Base-by-base conservation (phyloP, 64 coral and sea anemone species). In the Porites lutea region DNA sequence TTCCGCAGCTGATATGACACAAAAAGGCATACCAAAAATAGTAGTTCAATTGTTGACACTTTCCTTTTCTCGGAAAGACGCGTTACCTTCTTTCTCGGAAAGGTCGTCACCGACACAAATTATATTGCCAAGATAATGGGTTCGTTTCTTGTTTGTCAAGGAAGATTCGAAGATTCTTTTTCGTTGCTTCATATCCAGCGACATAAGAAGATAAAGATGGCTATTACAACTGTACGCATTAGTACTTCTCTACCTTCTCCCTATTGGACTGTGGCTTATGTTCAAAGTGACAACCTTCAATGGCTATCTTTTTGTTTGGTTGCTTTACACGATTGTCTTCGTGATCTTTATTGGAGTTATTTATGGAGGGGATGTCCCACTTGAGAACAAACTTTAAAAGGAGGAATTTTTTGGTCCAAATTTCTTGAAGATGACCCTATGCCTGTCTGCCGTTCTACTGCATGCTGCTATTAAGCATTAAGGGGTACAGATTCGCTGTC, bases 401-500 rank as follows among this genome's bases (percentile, higher is more conserved):
- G n/a, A 75, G 4, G 52, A 13, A 63, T 82, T 78, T 23, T 93
- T 90, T 90, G 86, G 90, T 61, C 79, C 86, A 20, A 96, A 93
- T 54, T 2, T 57, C 14, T 73, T 96, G 70, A 96, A 86, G 69
- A 58, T 84, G 47, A 96, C 90, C 16, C 59, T 96, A 11, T 96
- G 95, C 13, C 43, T 89, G 5, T 45, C 90, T 22, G 90, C 90
- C 51, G 14, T 79, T 4, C 51, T 96, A 5, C 45, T 90, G 3
- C 7, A n/a, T 90, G 11, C 61, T 96, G 3, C 59, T 96, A 0
- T 86, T 93, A 0, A 89, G 44, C 71, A 89, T 86, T 0, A n/a
- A n/a, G n/a, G n/a, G 78, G 67, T 37, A 23, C 49, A 7, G 58
- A 67, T 67, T 67, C n/a, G n/a, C 6, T 67, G 15, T 18, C 14